Conservation (phyloP, 2,888 invertebrate genomes). For the Cryptophagus acutangulus region DNA sequence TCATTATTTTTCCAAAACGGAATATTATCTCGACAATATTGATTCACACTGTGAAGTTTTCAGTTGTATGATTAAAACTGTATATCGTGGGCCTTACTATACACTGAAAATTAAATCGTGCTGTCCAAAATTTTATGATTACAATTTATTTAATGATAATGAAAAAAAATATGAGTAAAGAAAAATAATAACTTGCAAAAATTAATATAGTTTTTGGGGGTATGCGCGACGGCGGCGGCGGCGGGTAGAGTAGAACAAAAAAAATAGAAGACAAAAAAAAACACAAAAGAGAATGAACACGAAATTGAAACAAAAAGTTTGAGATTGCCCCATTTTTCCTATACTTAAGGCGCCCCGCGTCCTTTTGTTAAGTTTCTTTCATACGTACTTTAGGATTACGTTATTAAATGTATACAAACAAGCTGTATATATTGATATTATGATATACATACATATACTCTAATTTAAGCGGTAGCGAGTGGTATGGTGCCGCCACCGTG, state of each 20-base stretch:
- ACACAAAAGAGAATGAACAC: slow-evolving; percentile 11
- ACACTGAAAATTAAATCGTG: slow-evolving; percentile 51
- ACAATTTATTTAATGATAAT: too few relatives aligned
- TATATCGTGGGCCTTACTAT: slow-evolving; percentile 54
- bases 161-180: slow-evolving; percentile 10
- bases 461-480: slow-evolving; percentile 47
- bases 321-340: slow-evolving; percentile 34
- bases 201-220: slow-evolving; percentile 14
- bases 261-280: too few relatives aligned
- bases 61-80: slow-evolving; percentile 48
- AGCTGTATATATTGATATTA: slow-evolving; percentile 49
- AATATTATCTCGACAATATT: slow-evolving; percentile 50
- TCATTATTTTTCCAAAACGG: slow-evolving; percentile 42
- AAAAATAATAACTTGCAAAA: slow-evolving; percentile 20
- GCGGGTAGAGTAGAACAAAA: slow-evolving; percentile 27
- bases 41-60: slow-evolving; percentile 49
- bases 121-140: slow-evolving; percentile 48
- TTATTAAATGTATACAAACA: slow-evolving; percentile 49
- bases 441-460: slow-evolving; percentile 45
- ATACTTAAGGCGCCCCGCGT: slow-evolving; percentile 42
- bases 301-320: slow-evolving; percentile 2
- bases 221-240: slow-evolving; percentile 14
- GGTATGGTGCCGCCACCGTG: slow-evolving; percentile 46
- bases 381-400: slow-evolving; percentile 44
- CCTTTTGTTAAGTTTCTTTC: slow-evolving; percentile 42